phyloP scores from a whole-genome alignment of 1,140 invertebrate genomes.

The Limonius californicus region DNA sequence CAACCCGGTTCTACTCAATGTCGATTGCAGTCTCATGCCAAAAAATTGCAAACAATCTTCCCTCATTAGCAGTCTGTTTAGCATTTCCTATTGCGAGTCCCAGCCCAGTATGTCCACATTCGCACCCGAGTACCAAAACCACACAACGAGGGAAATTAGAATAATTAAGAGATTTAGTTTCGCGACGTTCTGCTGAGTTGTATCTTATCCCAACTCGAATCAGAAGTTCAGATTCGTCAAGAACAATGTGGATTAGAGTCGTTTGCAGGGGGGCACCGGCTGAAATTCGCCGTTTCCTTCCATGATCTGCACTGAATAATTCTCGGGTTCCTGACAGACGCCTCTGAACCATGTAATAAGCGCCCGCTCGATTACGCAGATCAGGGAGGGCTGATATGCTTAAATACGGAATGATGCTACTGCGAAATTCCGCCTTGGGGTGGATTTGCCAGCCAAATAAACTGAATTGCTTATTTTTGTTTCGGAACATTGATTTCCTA shows the following conservation, averaged over 20 bases:
- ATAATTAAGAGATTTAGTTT: no score
- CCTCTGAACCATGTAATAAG: conserved; percentile 12
- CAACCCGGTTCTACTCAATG: no score
- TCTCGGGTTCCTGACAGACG: conserved; percentile 9
- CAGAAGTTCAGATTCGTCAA: conserved; percentile 8
- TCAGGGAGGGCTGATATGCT: conserved; percentile 3
- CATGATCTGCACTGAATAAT: conserved; percentile 2
- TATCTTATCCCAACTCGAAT: no score
- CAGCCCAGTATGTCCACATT: no score
- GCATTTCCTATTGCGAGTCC: no score
- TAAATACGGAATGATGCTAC: conserved; percentile 3
- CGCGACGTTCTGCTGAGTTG: no score
- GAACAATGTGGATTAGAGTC: conserved; percentile 1
- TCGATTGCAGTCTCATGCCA: no score
- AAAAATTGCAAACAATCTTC: no score
- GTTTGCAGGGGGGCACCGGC: not conserved
- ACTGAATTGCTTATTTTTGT: not conserved
- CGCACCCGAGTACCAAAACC: no score
- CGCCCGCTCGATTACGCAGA: conserved; percentile 10
- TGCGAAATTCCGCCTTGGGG: not conserved
- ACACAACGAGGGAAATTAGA: no score
- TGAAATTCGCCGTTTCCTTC: conserved; percentile 9
- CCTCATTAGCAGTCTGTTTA: no score
- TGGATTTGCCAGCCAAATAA: not conserved
- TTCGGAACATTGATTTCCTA: no score